These are phyloP conservation scores for Tachystola acroxantha DNA, from an alignment of 2,888 invertebrate genomes.

Conservation along the genomic window DNA sequence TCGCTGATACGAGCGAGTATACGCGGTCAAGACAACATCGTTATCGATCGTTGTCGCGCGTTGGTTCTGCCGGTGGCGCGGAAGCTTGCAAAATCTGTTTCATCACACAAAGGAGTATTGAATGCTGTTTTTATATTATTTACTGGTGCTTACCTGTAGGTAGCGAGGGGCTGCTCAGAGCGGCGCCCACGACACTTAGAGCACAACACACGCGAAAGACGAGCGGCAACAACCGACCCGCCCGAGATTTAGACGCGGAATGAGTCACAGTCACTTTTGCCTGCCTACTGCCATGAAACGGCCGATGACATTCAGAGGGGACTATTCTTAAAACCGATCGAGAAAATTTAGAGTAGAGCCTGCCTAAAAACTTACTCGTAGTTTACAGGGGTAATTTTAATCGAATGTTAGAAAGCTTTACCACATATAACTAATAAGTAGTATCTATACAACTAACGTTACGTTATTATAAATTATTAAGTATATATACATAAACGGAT, in stretches of 20 bases:
- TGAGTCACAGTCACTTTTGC: conserved; percentile 43
- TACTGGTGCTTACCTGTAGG: conserved; percentile 50
- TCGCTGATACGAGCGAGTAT: conserved; percentile 37
- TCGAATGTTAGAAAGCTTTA: no score
- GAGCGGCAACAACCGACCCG: conserved; percentile 64
- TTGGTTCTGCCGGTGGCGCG: conserved; percentile 41
- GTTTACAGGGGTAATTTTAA: no score
- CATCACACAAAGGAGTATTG: conserved; percentile 42
- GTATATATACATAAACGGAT: no score
- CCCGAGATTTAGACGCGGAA: conserved; percentile 59
- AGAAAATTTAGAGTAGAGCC: no score
- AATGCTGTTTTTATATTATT: conserved; percentile 15
- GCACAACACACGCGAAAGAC: conserved; percentile 65
- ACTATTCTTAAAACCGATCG: conserved; percentile 5
- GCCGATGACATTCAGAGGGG: conserved; percentile 54
- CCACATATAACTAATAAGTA: no score
- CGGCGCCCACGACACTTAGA: conserved; percentile 60
- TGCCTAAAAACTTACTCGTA: no score
- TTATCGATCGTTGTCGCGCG: conserved; percentile 69
- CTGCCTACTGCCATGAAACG: conserved; percentile 44
- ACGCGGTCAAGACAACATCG: conserved; percentile 61
- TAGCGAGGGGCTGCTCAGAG: conserved; percentile 40
- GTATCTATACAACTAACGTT: no score
- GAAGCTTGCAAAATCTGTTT: conserved; percentile 33
- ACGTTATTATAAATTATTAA: no score